Evolutionary conservation across 2,797 vertebrate species (phyloP).

Genomic region (Garrulus glandarius): DNA sequence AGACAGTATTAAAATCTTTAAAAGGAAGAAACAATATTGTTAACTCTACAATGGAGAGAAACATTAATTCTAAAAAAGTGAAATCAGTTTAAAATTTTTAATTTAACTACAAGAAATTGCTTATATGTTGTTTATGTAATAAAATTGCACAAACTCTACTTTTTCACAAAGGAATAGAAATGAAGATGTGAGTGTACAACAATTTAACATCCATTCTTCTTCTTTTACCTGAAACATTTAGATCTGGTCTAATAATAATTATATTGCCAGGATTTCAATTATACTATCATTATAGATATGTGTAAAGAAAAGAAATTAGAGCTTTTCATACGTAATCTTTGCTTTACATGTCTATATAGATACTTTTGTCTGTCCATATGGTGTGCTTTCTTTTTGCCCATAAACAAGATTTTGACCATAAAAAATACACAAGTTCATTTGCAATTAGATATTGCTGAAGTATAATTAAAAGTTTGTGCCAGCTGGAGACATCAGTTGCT

Average conservation of each 20-base stretch:
- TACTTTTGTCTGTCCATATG: background rate
- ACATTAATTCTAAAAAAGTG: background rate
- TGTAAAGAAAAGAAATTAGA: background rate
- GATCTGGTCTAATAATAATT: background rate
- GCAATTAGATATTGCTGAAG: background rate
- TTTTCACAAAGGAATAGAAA: background rate
- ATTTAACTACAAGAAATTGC: background rate
- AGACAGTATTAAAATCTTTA: background rate
- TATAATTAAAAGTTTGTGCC: slow-evolving; percentile 1
- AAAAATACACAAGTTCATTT: background rate
- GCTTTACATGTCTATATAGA: background rate
- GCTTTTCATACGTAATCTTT: background rate
- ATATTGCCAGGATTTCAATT: background rate
- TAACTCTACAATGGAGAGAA: background rate
- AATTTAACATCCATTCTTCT: background rate
- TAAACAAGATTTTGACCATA: background rate
- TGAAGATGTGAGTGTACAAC: accelerated
- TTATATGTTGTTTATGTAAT: background rate
- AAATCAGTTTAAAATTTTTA: background rate
- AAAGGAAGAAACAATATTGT: background rate
- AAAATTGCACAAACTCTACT: background rate
- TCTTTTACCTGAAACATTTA: background rate
- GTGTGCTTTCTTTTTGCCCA: background rate
- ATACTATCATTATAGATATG: background rate
- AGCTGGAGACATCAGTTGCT: background rate